phyloP scores from a whole-genome alignment of 2,797 vertebrate genomes.

The Alfaro cultratus region DNA sequence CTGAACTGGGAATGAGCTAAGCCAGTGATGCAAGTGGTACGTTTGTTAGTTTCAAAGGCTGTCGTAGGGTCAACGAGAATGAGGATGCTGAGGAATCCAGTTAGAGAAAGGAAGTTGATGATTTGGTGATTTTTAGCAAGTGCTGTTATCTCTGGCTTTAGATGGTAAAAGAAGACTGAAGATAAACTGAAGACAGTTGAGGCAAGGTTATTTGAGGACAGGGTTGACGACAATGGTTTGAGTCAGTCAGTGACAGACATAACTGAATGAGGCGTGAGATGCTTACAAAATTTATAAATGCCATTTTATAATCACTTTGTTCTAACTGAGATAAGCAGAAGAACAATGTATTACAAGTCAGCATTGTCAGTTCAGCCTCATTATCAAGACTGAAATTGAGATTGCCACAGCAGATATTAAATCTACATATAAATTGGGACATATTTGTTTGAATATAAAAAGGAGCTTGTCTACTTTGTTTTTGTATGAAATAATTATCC shows the following conservation, averaged over 20 bases:
- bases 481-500: slow-evolving; percentile 65
- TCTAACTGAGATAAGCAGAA: slow-evolving; percentile 1
- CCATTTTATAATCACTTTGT: slow-evolving; percentile 19
- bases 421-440: slow-evolving; percentile 73
- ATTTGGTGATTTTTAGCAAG: not conserved
- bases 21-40: not conserved
- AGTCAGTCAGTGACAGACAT: not conserved
- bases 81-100: not conserved
- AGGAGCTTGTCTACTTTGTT: slow-evolving; percentile 58
- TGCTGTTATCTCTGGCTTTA: not conserved
- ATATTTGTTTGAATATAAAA: slow-evolving; percentile 64
- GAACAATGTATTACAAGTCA: slow-evolving; percentile 5
- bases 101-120: not conserved
- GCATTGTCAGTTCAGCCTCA: slow-evolving; percentile 35
- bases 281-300: slow-evolving; percentile 11
- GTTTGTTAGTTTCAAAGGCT: not conserved
- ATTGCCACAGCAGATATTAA: slow-evolving; percentile 59
- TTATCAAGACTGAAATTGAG: slow-evolving; percentile 58
- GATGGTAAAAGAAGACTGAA: not conserved
- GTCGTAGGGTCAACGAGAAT: not conserved
- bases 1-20: not conserved
- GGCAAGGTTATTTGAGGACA: not conserved
- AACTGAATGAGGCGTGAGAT: not conserved
- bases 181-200: not conserved
- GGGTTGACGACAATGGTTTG: not conserved